Evolutionary conservation across 2,888 invertebrate genomes (phyloP).

Genomic region (Synergus japonicus): DNA sequence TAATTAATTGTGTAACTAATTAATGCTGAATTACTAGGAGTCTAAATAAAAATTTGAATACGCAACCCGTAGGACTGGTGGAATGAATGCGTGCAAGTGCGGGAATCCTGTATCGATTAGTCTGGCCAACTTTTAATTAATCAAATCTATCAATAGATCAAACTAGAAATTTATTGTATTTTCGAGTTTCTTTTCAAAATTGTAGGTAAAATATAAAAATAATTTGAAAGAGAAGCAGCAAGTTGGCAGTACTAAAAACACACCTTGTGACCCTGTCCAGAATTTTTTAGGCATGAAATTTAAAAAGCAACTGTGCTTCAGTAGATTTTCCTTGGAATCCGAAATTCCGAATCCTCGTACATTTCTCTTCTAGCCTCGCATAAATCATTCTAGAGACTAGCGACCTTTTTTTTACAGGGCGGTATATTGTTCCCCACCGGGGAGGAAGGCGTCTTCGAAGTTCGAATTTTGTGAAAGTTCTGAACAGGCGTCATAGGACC

Average conservation of each 20-base stretch:
- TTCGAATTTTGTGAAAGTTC: conserved; percentile 44
- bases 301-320: conserved; percentile 9
- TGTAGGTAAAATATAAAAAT: neutral
- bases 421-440: no score
- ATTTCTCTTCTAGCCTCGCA: no score
- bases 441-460: conserved; percentile 13
- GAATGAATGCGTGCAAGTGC: conserved; percentile 64
- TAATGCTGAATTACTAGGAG: conserved; percentile 69
- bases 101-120: conserved; percentile 39
- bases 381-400: no score
- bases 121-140: conserved; percentile 32
- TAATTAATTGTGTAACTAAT: conserved; percentile 71
- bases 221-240: neutral
- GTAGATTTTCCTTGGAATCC: conserved; percentile 2
- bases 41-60: conserved; percentile 69
- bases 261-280: conserved; percentile 34
- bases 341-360: no score
- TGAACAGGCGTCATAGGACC: conserved; percentile 46
- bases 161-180: neutral
- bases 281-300: conserved; percentile 21
- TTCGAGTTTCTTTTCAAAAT: neutral
- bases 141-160: neutral
- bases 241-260: conserved; percentile 24
- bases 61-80: conserved; percentile 67
- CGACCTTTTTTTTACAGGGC: no score